phyloP scores from a whole-genome alignment of 2,113 vertebrate genomes.

The Ancistrus triradiatus region DNA sequence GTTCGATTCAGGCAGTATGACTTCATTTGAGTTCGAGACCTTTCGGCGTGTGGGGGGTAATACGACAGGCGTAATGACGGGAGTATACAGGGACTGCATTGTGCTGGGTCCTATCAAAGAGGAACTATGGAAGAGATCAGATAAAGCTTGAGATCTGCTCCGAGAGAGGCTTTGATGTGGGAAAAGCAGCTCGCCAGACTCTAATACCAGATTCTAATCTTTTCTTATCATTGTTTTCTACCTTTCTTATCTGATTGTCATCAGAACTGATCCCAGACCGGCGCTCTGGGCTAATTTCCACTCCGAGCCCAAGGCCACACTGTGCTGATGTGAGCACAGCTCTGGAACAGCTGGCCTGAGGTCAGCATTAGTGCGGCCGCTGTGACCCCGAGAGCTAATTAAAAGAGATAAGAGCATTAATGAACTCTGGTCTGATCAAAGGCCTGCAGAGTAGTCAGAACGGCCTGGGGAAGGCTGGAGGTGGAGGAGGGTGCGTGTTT shows the following conservation, averaged over 20 bases:
- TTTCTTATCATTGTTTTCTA: constrained; percentile 9
- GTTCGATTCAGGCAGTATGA: constrained; percentile 26
- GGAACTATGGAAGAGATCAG: background rate
- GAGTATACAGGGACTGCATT: constrained; percentile 16
- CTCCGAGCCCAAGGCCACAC: background rate
- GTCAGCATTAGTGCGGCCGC: constrained; percentile 36
- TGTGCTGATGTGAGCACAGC: constrained; percentile 23
- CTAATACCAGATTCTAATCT: constrained; percentile 4
- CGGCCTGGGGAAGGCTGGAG: constrained; percentile 19
- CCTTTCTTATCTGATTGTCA: background rate
- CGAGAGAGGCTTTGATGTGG: constrained; percentile 13
- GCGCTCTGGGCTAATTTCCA: constrained; percentile 9
- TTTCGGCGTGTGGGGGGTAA: constrained; percentile 12
- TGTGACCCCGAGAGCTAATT: constrained; percentile 50
- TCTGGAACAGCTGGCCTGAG: constrained; percentile 39
- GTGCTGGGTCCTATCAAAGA: constrained; percentile 16
- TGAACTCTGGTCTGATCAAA: constrained; percentile 48
- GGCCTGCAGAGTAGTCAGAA: constrained; percentile 27
- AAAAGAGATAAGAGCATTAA: constrained; percentile 54
- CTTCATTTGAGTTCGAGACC: constrained; percentile 7
- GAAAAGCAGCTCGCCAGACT: background rate
- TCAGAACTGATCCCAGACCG: constrained; percentile 1
- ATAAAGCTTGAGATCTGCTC: constrained; percentile 10
- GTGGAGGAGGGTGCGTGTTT: constrained; percentile 37
- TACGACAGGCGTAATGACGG: background rate